Conservation (phyloP, 1,140 invertebrate species). For the Phymorhynchus buccinoides region DNA sequence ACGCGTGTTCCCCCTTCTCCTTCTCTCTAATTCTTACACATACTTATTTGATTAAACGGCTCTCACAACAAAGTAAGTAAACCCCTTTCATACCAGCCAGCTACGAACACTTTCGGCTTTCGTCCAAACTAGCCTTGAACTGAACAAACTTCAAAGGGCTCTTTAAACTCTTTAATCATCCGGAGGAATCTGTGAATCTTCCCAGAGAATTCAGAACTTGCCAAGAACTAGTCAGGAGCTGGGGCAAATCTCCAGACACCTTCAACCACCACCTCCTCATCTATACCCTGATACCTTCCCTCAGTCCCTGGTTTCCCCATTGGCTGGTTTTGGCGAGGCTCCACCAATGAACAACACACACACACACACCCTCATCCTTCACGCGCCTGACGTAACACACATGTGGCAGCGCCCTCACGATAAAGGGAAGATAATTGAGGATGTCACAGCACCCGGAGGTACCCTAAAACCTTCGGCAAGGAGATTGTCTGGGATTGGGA, state of each 20-base stretch:
- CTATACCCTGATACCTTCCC: background rate
- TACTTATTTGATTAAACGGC: no score
- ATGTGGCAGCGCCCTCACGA: background rate
- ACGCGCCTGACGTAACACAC: background rate
- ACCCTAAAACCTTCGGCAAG: background rate
- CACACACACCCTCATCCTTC: conserved; percentile 2
- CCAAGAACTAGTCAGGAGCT: background rate
- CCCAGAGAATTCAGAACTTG: background rate
- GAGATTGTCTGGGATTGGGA: background rate
- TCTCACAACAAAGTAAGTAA: no score
- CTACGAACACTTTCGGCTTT: no score
- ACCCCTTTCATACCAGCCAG: no score
- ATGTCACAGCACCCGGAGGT: conserved; percentile 6
- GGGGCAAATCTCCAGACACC: background rate
- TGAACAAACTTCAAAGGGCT: background rate
- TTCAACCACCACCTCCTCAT: background rate
- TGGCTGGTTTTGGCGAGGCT: background rate
- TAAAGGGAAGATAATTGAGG: conserved; percentile 3
- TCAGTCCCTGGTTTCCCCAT: background rate
- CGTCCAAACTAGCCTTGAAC: no score
- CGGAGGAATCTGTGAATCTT: background rate
- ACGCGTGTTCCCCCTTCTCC: no score
- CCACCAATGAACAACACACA: background rate
- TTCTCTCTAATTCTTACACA: no score
- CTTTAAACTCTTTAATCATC: background rate